Evolutionary conservation across 2,888 invertebrate species (phyloP).

Genomic region (Oegoconia quadripuncta): DNA sequence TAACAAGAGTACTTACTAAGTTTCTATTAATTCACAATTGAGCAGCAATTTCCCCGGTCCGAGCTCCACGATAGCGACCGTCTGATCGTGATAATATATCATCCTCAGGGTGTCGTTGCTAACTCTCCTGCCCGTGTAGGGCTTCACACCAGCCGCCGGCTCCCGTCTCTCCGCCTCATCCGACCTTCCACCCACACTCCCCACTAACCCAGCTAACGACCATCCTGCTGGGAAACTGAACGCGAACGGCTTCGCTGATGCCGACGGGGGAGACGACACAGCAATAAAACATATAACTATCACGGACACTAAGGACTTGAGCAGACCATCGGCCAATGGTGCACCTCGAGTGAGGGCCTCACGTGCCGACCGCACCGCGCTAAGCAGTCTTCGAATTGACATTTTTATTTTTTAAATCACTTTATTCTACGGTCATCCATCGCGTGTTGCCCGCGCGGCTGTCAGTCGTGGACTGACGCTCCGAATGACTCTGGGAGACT

Average conservation of each 20-base stretch:
- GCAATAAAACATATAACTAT: slow-evolving; percentile 66
- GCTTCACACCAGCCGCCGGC: slow-evolving; percentile 70
- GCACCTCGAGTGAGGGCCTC: slow-evolving; percentile 58
- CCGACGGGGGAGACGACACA: slow-evolving; percentile 64
- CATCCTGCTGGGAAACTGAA: slow-evolving; percentile 70
- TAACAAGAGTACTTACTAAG: slow-evolving; percentile 85
- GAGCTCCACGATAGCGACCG: slow-evolving; percentile 89
- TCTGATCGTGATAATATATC: slow-evolving; percentile 90
- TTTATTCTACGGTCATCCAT: slow-evolving; percentile 37
- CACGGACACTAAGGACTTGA: slow-evolving; percentile 63
- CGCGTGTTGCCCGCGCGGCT: slow-evolving; percentile 44
- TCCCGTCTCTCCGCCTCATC: slow-evolving; percentile 51
- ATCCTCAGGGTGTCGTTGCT: slow-evolving; percentile 83
- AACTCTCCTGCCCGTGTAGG: slow-evolving; percentile 82
- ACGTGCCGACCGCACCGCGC: slow-evolving; percentile 63
- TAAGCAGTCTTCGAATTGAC: slow-evolving; percentile 62
- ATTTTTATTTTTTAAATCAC: slow-evolving; percentile 33
- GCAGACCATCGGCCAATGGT: slow-evolving; percentile 59
- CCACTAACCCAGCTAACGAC: slow-evolving; percentile 68
- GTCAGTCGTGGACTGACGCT: slow-evolving; percentile 41
- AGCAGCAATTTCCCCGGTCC: slow-evolving; percentile 84
- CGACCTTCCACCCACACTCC: slow-evolving; percentile 54
- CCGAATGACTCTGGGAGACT: slow-evolving; percentile 21
- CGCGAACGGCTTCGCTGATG: slow-evolving; percentile 69
- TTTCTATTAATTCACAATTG: slow-evolving; percentile 91